Conservation (phyloP, 2,888 invertebrate species). For the Charanyca ferruginea region DNA sequence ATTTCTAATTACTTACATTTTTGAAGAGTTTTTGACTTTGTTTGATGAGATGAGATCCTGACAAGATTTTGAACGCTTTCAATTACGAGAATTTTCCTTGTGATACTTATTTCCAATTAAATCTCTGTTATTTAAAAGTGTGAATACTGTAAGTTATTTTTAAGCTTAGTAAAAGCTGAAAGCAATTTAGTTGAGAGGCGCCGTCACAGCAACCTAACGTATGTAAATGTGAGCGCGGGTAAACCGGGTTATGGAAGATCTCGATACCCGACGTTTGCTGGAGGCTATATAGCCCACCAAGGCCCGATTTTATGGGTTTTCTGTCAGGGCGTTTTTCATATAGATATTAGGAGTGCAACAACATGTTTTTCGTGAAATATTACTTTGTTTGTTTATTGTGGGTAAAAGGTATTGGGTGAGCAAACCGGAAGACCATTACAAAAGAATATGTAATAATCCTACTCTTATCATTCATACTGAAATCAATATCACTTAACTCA, state of each 20-base stretch:
- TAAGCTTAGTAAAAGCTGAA: constrained; percentile 71
- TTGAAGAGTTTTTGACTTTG: no score
- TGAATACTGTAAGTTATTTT: constrained; percentile 67
- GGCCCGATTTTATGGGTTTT: constrained; percentile 61
- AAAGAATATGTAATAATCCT: neutral
- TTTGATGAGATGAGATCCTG: no score
- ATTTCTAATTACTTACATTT: no score
- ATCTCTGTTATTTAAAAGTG: constrained; percentile 53
- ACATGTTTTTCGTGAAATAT: constrained; percentile 59
- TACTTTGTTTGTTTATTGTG: constrained; percentile 40
- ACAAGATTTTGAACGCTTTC: no score
- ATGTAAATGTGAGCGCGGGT: constrained; percentile 75
- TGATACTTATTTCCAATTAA: constrained; percentile 40
- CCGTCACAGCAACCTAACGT: constrained; percentile 67
- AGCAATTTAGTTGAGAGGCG: constrained; percentile 79
- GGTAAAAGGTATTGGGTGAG: constrained; percentile 22
- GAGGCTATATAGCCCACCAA: constrained; percentile 46
- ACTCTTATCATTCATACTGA: neutral
- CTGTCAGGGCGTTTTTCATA: constrained; percentile 55
- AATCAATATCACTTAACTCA: neutral
- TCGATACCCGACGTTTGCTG: constrained; percentile 26
- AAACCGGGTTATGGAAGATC: constrained; percentile 47
- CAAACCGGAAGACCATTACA: neutral
- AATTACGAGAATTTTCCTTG: neutral
- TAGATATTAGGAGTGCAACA: constrained; percentile 58